phyloP scores from a whole-genome alignment of 2,797 vertebrate species.

The Hylomyscus alleni region DNA sequence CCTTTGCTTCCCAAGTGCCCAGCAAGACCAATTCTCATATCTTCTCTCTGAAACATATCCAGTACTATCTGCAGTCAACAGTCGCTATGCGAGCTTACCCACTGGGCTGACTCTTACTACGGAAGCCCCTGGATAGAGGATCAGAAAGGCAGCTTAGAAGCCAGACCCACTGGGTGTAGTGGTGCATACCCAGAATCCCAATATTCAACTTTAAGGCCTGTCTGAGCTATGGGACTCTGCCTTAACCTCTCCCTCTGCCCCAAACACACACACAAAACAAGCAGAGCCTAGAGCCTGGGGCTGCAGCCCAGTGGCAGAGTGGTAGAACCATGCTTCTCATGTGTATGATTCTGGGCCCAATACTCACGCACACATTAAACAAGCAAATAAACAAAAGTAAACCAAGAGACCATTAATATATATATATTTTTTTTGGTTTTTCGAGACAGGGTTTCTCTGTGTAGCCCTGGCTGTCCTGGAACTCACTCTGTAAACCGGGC shows the following conservation, averaged over 20 bases:
- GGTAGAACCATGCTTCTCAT: not conserved
- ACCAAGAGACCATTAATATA: constrained; percentile 13
- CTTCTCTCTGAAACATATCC: constrained; percentile 66
- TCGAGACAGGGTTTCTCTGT: too few relatives aligned
- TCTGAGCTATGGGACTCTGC: not conserved
- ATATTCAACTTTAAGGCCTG: not conserved
- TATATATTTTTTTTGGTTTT: too few relatives aligned
- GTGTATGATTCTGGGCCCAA: not conserved
- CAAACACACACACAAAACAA: not conserved
- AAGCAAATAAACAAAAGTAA: not conserved
- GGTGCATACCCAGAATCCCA: not conserved
- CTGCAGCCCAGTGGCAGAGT: not conserved
- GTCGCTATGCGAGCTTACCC: constrained; percentile 34
- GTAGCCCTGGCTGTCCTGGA: too few relatives aligned
- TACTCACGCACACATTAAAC: not conserved
- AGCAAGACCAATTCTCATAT: constrained; percentile 53
- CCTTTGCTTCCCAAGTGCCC: not conserved
- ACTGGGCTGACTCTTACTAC: constrained; percentile 32
- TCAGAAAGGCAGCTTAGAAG: constrained; percentile 53
- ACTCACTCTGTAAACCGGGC: too few relatives aligned
- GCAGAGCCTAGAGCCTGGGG: not conserved
- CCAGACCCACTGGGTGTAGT: not conserved
- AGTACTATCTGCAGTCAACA: constrained; percentile 50
- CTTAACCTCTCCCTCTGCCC: not conserved
- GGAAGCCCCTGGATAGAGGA: constrained; percentile 46